Evolutionary conservation across 2,113 vertebrate species (phyloP).

Genomic region (Nesospiza acunhae): DNA sequence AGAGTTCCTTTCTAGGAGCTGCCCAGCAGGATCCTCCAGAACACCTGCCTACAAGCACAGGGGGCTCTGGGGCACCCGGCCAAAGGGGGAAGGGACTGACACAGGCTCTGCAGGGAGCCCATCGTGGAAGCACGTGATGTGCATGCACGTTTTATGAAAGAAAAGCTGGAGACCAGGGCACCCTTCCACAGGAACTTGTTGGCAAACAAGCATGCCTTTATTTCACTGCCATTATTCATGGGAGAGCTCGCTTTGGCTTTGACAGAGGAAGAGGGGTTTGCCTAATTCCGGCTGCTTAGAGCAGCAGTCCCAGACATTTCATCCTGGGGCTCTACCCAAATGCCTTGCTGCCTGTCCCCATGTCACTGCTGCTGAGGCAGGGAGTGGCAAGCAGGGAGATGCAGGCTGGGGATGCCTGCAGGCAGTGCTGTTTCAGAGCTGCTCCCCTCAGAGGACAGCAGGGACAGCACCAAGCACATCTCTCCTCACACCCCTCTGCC

Average conservation of each 20-base stretch:
- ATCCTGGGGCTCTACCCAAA: neutral
- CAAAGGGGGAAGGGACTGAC: neutral
- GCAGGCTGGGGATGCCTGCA: too few species aligned
- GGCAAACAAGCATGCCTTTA: neutral
- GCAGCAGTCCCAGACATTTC: neutral
- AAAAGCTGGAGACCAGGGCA: neutral
- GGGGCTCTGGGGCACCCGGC: neutral
- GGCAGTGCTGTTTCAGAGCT: neutral
- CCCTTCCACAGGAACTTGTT: fast-evolving
- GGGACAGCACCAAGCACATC: fast-evolving
- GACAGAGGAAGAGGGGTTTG: neutral
- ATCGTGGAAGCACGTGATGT: neutral
- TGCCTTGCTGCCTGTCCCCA: neutral
- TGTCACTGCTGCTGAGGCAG: neutral
- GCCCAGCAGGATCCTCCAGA: neutral
- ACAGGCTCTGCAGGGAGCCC: neutral
- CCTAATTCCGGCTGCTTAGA: neutral
- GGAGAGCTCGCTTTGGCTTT: neutral
- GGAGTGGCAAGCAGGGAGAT: neutral
- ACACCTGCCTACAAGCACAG: neutral
- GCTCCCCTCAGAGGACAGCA: neutral
- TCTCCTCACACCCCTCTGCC: neutral
- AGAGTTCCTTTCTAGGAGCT: neutral
- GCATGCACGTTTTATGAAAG: neutral
- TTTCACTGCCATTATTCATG: neutral